Evolutionary conservation across 2,797 vertebrate genomes (phyloP), one percentile per base, ranked within the genome.

Genomic region (Semotilus atromaculatus): DNA sequence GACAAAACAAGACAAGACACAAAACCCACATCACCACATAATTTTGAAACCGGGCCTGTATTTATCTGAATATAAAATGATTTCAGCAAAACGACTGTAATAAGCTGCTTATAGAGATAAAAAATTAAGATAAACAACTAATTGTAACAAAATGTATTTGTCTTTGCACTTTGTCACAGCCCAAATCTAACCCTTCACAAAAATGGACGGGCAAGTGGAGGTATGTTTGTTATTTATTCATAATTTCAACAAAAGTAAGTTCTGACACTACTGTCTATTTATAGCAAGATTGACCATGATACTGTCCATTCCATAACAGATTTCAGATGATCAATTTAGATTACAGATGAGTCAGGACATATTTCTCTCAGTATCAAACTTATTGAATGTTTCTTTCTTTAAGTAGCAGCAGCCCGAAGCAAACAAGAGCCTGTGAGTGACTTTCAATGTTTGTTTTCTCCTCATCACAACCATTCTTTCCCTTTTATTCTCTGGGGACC

Each of bases 371-470:
- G 2, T 64, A 16, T 26, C 38, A 11, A 53, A 62, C 26, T 9
- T 2, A 11, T 34, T 80, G 10, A 36, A 23, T 43, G 10, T 77
- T 71, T 60, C 23, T 19, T 62, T 45, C 23, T 72, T 60, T 45
- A 67, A 40, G 70, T 75, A 88, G 88, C 68, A 43, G 3, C 70
- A 76, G 80, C 71, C 51, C 64, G 31, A 67, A 68, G 62, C n/a
- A 53, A 26, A 70, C 78, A 38, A 16, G 66, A 88, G 9, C n/a
- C 53, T 67, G 88, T 87, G 19, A 88, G 88, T 88, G 5, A 75
- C 34, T 36, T 64, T 78, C 8, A 40, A 1, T 48, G 53, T 38
- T 74, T 7, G 43, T 31, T 70, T 40, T 26, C 31, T 34, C 19
- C 19, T 7, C 1, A 7, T 11, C 36, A 66, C 5, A n/a, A 48